Percentiles rank a stretch among this genome's conserved stretches.
phyloP scores from a whole-genome alignment of 2,888 invertebrate genomes.

The Nomada flava region DNA sequence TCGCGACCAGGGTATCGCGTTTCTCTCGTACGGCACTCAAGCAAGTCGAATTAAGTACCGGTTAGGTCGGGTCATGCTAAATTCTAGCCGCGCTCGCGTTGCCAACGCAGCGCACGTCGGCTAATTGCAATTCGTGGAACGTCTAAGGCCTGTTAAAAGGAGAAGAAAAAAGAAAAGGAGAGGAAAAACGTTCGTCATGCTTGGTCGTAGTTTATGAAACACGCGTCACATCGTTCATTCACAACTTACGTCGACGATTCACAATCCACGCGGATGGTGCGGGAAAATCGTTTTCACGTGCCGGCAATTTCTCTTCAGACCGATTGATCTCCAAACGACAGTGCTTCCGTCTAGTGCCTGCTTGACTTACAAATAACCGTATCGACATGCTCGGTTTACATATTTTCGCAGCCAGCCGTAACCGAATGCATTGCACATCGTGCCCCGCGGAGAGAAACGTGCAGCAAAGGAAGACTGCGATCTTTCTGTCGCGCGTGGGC shows the following conservation, averaged over 20 bases:
- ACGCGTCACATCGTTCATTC: conserved; percentile 14
- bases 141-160: background rate
- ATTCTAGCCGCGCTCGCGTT: background rate
- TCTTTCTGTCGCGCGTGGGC: background rate
- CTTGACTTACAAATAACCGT: conserved; percentile 52
- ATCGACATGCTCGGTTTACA: conserved; percentile 39
- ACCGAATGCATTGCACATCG: conserved; percentile 8
- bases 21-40: background rate
- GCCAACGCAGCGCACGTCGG: background rate
- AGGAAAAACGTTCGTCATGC: background rate
- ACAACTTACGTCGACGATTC: conserved; percentile 1
- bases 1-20: background rate
- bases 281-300: conserved; percentile 28
- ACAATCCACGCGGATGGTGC: conserved; percentile 1
- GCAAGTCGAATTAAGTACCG: conserved; percentile 11
- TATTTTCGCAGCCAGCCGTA: conserved; percentile 40
- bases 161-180: background rate
- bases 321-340: conserved; percentile 44
- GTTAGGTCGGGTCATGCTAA: conserved; percentile 9
- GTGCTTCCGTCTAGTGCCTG: conserved; percentile 12
- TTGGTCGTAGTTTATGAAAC: background rate
- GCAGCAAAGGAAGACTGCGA: background rate
- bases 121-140: conserved; percentile 20
- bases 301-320: conserved; percentile 29
- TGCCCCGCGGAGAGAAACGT: background rate